Evolutionary conservation across 2,888 invertebrate genomes (phyloP).

Genomic region (Spialia ferax): DNA sequence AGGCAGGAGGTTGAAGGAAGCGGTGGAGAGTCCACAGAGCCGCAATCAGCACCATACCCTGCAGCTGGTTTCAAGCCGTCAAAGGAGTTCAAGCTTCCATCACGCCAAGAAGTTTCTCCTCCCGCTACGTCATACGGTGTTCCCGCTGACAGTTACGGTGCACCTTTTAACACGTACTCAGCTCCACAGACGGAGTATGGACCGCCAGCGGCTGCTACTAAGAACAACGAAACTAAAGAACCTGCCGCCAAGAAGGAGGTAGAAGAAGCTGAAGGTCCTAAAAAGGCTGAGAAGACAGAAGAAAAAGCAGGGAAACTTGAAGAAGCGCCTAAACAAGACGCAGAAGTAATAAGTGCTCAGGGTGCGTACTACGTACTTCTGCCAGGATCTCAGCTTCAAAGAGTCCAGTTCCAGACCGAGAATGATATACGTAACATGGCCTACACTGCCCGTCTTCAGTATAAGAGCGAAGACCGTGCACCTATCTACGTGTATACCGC

Average conservation of each 20-base stretch:
- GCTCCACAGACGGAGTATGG: slow-evolving; percentile 70
- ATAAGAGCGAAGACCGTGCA: slow-evolving; percentile 88
- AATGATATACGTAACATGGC: slow-evolving; percentile 87
- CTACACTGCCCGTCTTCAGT: slow-evolving; percentile 88
- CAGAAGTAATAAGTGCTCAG: slow-evolving; percentile 69
- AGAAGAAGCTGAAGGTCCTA: slow-evolving; percentile 44
- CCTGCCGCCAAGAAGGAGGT: slow-evolving; percentile 44
- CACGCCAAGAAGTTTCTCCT: slow-evolving; percentile 65
- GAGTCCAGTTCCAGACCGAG: slow-evolving; percentile 87
- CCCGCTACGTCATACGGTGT: slow-evolving; percentile 73
- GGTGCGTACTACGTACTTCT: slow-evolving; percentile 89
- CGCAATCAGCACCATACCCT: slow-evolving; percentile 65
- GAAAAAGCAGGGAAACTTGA: slow-evolving; percentile 59
- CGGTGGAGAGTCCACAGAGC: slow-evolving; percentile 48
- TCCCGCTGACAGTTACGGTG: slow-evolving; percentile 74
- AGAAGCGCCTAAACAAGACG: slow-evolving; percentile 61
- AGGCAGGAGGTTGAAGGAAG: slow-evolving; percentile 65
- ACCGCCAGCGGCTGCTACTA: slow-evolving; percentile 50
- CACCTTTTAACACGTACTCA: slow-evolving; percentile 69
- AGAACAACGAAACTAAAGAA: slow-evolving; percentile 40
- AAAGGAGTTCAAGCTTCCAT: slow-evolving; percentile 70
- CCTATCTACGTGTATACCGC: slow-evolving; percentile 87
- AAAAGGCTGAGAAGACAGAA: slow-evolving; percentile 51
- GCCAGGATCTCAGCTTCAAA: slow-evolving; percentile 88
- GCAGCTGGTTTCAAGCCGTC: slow-evolving; percentile 72